Base-by-base conservation (phyloP, 37 sponge, comb jelly and placozoan genomes). In the Aphrocallistes beatrix region DNA sequence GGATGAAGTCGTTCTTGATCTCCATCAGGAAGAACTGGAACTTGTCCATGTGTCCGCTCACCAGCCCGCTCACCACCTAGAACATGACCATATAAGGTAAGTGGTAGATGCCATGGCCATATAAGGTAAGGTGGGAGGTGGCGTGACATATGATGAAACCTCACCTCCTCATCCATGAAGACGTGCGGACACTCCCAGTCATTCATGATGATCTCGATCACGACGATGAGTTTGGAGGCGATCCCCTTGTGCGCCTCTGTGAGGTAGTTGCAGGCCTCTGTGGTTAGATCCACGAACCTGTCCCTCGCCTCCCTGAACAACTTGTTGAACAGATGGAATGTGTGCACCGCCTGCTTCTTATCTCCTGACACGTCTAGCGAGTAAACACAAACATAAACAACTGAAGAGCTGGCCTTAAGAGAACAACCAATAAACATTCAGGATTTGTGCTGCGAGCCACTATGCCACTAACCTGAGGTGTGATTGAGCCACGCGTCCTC, bases 221-320 rank as follows among this genome's bases (percentile, higher is more conserved):
- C 87, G 38, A 84, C 86, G 19, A 90, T 81, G 28, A 93, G 86
- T 37, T 89, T 91, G 0, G 90, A 47, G 37, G 89, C 84, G 23
- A 89, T 83, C 38, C 49, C 86, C 81, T 69, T 84, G 45, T 87
- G 87, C 37, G 45, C 87, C 34, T 89, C 82, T 6, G 89, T 85
- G 0, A 93, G 86, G 84, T 87, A 89, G 85, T 86, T 93, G 69
- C 89, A 90, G 0, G 91, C 89, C 83, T 93, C 91, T 23, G 85
- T 47, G 1, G 93, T 93, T 23, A 93, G 87, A 36, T 51, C 48
- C 38, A 50, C 81, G 37, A 90, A 87, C 75, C 88, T 82, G 37
- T 85, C 81, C 37, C 38, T 37, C 37, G 69, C 38, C 38, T 88
- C 91, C 1, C 38, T 1, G 81, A 92, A 89, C 37, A 94, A 51